Conservation (phyloP, 2,113 vertebrate species). For the Phylloscopus trochiloides region DNA sequence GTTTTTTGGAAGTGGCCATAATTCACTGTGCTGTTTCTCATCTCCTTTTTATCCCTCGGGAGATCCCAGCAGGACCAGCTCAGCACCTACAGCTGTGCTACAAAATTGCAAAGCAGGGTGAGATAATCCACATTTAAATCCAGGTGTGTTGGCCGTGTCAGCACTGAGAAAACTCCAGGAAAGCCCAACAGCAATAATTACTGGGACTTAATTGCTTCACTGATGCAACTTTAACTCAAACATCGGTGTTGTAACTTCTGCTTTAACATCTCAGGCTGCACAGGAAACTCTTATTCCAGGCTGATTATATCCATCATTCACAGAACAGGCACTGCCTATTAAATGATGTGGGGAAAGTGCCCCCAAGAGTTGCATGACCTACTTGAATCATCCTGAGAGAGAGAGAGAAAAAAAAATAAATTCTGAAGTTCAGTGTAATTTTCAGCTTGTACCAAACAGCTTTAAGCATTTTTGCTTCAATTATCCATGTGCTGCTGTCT, state of each 20-base stretch:
- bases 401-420: neutral
- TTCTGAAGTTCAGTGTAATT: neutral
- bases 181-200: neutral
- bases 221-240: no score
- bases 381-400: neutral
- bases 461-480: neutral
- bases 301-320: neutral
- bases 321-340: neutral
- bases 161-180: neutral
- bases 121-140: neutral
- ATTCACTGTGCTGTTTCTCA: neutral
- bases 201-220: neutral
- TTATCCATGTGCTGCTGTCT: rapidly evolving
- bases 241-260: neutral
- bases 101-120: neutral
- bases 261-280: neutral
- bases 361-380: neutral
- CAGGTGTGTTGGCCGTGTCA: neutral
- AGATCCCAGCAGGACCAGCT: neutral
- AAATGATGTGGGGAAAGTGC: neutral
- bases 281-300: neutral
- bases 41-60: neutral
- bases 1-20: neutral
- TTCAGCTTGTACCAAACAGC: neutral
- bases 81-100: neutral